Conservation (phyloP, 2,113 vertebrate genomes). For the Sinocyclocheilus rhinocerous region DNA sequence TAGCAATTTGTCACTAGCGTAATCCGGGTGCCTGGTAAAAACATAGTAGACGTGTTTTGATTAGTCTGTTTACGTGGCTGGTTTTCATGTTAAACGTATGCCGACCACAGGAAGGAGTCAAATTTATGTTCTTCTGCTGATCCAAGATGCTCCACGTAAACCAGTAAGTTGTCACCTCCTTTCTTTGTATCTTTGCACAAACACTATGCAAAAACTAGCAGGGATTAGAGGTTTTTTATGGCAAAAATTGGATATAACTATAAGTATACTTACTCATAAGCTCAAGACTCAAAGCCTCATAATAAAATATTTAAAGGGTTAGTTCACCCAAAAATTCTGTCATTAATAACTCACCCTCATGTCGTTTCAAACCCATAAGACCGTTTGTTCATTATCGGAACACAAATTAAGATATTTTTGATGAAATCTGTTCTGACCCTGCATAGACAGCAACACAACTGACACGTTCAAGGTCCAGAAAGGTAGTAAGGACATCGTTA, state of each 20-base stretch:
- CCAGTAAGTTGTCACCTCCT: background rate
- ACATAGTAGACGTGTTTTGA: background rate
- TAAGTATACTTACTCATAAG: background rate
- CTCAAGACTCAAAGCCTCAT: background rate
- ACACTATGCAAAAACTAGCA: background rate
- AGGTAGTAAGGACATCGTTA: no score
- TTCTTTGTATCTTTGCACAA: background rate
- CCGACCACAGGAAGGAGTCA: background rate
- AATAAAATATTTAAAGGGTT: background rate
- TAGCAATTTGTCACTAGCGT: background rate
- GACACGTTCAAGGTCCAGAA: no score
- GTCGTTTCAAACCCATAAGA: no score
- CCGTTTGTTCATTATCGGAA: no score
- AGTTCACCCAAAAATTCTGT: no score
- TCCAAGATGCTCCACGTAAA: background rate
- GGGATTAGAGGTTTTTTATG: background rate
- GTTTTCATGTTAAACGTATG: background rate
- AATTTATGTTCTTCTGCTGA: background rate
- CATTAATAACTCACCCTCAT: no score
- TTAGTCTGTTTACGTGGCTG: background rate
- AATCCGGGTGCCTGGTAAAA: background rate
- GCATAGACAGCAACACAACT: no score
- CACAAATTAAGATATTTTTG: no score
- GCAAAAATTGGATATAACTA: background rate
- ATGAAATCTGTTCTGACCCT: no score